A percentile compares a stretch with the other conserved stretches of the same genome.
Conservation (phyloP, 2,888 invertebrate species). For the Heptascelio sp. region DNA sequence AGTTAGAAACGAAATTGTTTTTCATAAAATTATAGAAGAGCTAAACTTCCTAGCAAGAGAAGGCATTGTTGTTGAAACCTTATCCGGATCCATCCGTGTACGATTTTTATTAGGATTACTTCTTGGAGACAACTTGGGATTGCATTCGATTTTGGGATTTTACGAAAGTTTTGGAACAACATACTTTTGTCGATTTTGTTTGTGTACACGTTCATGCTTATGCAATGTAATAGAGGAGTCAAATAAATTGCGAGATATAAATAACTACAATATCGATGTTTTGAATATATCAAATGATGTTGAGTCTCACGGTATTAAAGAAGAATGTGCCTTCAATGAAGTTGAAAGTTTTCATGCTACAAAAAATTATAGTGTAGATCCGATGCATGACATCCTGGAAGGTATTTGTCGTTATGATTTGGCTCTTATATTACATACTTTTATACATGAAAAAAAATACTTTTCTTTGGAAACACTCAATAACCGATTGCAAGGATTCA, state of each 20-base stretch:
- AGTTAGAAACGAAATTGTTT: slow-evolving; percentile 11
- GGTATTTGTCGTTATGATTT: slow-evolving; percentile 72
- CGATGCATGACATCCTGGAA: slow-evolving; percentile 71
- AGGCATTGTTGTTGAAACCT: slow-evolving; percentile 13
- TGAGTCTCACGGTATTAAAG: slow-evolving; percentile 53
- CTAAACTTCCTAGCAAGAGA: slow-evolving; percentile 29
- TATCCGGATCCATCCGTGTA: slow-evolving; percentile 8
- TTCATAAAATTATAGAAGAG: slow-evolving; percentile 25
- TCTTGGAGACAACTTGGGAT: slow-evolving; percentile 21
- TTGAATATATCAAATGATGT: not conserved
- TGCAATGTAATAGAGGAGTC: slow-evolving; percentile 10
- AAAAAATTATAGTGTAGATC: slow-evolving; percentile 63
- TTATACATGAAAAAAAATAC: slow-evolving; percentile 56
- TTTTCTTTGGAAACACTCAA: slow-evolving; percentile 63
- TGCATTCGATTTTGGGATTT: slow-evolving; percentile 26
- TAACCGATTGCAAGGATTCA: slow-evolving; percentile 59
- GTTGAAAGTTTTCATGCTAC: slow-evolving; percentile 60
- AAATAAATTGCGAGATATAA: slow-evolving; percentile 24
- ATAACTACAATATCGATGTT: slow-evolving; percentile 39
- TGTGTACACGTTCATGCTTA: slow-evolving; percentile 1
- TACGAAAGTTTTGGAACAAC: slow-evolving; percentile 29
- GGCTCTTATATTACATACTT: slow-evolving; percentile 63
- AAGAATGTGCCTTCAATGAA: slow-evolving; percentile 57
- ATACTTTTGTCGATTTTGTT: slow-evolving; percentile 36
- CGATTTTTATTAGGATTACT: slow-evolving; percentile 19